Percentiles rank a stretch among this genome's conserved stretches.
These are phyloP conservation scores for Xestobium rufovillosum DNA, from an alignment of 2,888 invertebrate species.

Conservation along the genomic window DNA sequence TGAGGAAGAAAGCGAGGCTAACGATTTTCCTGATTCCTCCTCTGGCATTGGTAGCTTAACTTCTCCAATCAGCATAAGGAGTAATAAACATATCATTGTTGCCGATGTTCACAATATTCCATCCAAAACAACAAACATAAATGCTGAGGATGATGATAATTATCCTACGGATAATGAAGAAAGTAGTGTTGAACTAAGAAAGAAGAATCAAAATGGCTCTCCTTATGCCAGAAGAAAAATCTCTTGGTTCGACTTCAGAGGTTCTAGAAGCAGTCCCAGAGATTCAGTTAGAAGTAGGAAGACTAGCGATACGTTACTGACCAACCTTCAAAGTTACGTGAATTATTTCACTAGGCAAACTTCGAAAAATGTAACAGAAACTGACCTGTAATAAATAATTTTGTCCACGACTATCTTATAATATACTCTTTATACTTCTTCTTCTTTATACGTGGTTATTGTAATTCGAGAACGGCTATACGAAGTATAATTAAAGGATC, in stretches of 20 bases:
- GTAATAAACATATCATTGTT: background rate
- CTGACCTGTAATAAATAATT: background rate
- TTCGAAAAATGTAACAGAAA: conserved; percentile 1
- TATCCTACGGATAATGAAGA: background rate
- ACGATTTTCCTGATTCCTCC: too few species aligned
- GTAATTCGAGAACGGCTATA: too few species aligned
- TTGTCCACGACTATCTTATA: too few species aligned
- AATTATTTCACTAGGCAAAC: background rate
- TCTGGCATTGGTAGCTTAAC: conserved; percentile 1
- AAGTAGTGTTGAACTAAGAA: background rate
- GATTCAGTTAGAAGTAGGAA: background rate
- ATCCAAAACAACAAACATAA: too few species aligned
- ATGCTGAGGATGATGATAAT: background rate
- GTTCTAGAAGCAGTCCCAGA: background rate
- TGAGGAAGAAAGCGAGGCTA: too few species aligned
- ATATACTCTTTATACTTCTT: too few species aligned
- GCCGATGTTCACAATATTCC: background rate
- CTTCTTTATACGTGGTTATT: too few species aligned
- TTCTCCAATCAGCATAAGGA: background rate
- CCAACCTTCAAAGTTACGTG: background rate
- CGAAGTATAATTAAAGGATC: too few species aligned
- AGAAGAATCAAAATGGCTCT: background rate
- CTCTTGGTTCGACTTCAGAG: background rate
- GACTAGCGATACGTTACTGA: background rate
- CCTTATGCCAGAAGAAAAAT: background rate